Evolutionary conservation across 2,888 invertebrate species (phyloP).

Genomic region (Sericinus montela): DNA sequence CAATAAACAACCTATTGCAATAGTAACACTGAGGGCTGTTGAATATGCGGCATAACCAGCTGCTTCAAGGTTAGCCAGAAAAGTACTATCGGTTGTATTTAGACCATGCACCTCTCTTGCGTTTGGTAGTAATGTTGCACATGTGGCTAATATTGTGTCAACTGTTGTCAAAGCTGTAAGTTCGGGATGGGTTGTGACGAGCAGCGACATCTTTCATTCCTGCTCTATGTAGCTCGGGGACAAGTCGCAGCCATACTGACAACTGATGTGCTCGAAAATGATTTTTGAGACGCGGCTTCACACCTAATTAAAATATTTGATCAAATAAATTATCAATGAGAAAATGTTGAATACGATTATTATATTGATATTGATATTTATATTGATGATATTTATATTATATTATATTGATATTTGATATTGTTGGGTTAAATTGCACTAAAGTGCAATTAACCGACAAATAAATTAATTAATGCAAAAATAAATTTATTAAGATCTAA

Average conservation of each 20-base stretch:
- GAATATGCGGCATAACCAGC: slow-evolving; percentile 88
- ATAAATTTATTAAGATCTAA: no score
- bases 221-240: slow-evolving; percentile 93
- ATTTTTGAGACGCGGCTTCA: slow-evolving; percentile 94
- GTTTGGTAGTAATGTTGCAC: slow-evolving; percentile 81
- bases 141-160: slow-evolving; percentile 85
- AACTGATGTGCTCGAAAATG: slow-evolving; percentile 97
- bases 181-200: slow-evolving; percentile 92
- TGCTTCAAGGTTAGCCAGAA: slow-evolving; percentile 86
- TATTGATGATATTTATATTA: no score
- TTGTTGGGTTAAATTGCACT: no score
- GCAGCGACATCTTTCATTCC: slow-evolving; percentile 94
- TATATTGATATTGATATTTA: no score
- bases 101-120: slow-evolving; percentile 71
- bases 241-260: slow-evolving; percentile 95
- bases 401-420: no score
- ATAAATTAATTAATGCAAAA: no score
- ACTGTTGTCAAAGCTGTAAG: slow-evolving; percentile 86
- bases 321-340: no score
- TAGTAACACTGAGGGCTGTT: slow-evolving; percentile 87
- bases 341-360: no score
- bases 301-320: slow-evolving; percentile 82
- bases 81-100: slow-evolving; percentile 83
- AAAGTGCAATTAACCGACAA: no score
- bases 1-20: slow-evolving; percentile 89